Base-by-base conservation (phyloP, 2,113 vertebrate species). In the Thunnus maccoyii region DNA sequence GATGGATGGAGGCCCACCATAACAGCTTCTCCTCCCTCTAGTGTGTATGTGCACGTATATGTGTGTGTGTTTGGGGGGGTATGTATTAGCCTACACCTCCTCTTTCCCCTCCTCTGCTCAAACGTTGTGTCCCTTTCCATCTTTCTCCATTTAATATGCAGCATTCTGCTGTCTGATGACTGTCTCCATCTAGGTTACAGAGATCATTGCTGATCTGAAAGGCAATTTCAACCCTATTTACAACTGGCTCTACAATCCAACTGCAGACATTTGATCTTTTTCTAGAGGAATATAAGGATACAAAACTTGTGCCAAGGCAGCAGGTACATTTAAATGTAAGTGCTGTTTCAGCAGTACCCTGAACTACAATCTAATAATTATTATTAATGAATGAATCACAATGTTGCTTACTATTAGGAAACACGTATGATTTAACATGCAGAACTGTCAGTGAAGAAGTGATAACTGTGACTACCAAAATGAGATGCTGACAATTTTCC, bases 1-100 rank as follows among this genome's bases (percentile, higher is more conserved):
- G 50, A 89, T 90, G 82, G 85, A 93, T 83, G 74, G 85, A 85
- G 81, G 88, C 84, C 84, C 75, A 85, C 84, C 79, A 63, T 75
- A 57, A 63, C 80, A 85, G 74, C 66, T 64, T 82, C 76, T 80
- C 62, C 67, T 73, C 54, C 78, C 78, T 58, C 25, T 76, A 25
- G 20, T 55, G n/a, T 86, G 17, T 64, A 5, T 68, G 18, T 52
- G 44, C 51, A 25, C n/a, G 56, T 55, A 25, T 61, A 63, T 56
- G 58, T 36, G 60, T 61, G 13, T 72, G 32, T 50, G 32, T 51
- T 48, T 68, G 47, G 25, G 27, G n/a, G 27, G 56, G 8, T 72
- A 44, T 72, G 66, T n/a, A 71, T 86, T 52, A 64, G 67, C 66
- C 7, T 76, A 15, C 61, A 52, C 44, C 63, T 76, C 76, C 50